Base-by-base conservation (phyloP, 2,797 vertebrate genomes). In the Cephalopachus bancanus region DNA sequence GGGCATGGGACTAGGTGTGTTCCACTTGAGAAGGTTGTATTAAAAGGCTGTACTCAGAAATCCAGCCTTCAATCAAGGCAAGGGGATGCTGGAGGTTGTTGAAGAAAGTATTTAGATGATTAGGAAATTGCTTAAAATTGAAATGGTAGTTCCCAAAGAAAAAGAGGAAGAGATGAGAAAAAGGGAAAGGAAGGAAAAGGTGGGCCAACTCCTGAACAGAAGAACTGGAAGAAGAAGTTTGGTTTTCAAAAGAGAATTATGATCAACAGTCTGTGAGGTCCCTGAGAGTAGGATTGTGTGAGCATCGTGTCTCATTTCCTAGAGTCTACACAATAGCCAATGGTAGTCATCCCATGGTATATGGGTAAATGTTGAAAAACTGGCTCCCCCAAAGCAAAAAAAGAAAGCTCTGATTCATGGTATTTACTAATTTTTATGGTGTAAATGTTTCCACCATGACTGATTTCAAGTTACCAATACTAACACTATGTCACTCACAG, bases 131-230 rank as follows among this genome's bases (percentile, higher is more conserved):
- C 37, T 74, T 95, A 55, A 91, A 20, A 84, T 76, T 76, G 28
- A 81, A 89, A 71, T 44, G 44, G 30, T 22, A 59, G 16, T 81
- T 75, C 26, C 57, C 33, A 44, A 89, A 81, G 15, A 62, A 20
- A 86, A 89, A 96, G 20, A 53, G 12, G 44, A 79, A 93, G 51
- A 19, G 22, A 37, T 74, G 30, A 79, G 83, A 79, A 96, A 62
- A 62, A 78, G 22, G 26, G 15, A 89, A 89, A 78, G 62, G 24
- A 64, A 85, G 44, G 28, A 83, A 44, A 79, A 20, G 1, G 28
- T 24, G 10, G 12, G 37, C 26, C 22, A 74, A 16, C 30, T 60
- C 64, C 30, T 53, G 55, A 80, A 92, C n/a, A 49, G 14, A 76
- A 94, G 26, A 83, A 28, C 57, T 62, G 30, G 79, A 26, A 79